Percentiles rank a stretch among this genome's conserved stretches.
phyloP scores from a whole-genome alignment of 1,140 invertebrate species.

The Temnothorax nylanderi region DNA sequence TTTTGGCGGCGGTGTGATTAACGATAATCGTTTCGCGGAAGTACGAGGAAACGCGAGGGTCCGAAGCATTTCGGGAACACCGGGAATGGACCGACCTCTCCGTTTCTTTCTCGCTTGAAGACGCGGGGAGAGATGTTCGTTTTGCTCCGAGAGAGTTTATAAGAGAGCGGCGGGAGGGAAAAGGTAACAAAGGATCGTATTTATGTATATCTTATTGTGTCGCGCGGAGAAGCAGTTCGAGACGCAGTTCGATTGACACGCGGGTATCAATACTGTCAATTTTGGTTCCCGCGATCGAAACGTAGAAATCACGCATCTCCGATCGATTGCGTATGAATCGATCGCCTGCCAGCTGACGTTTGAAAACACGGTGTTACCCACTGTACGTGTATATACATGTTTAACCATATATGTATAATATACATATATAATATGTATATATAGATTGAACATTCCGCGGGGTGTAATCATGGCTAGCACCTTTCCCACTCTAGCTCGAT shows the following conservation, averaged over 20 bases:
- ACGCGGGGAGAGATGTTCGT: background rate
- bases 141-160: background rate
- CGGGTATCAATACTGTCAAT: background rate
- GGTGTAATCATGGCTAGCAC: background rate
- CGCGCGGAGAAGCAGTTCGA: too few species aligned
- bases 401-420: background rate
- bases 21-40: background rate
- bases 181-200: background rate
- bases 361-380: constrained; percentile 18
- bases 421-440: background rate
- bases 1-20: background rate
- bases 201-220: too few species aligned
- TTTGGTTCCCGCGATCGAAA: background rate
- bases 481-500: background rate
- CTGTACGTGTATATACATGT: background rate
- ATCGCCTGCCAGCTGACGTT: constrained; percentile 6
- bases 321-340: constrained; percentile 1
- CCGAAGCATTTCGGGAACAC: background rate
- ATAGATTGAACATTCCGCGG: background rate
- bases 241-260: background rate
- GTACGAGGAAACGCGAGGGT: background rate
- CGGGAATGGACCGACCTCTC: background rate
- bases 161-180: background rate
- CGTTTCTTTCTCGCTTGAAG: background rate
- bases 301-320: background rate